Conservation (phyloP, 2,113 vertebrate genomes). For the Calypte anna region DNA sequence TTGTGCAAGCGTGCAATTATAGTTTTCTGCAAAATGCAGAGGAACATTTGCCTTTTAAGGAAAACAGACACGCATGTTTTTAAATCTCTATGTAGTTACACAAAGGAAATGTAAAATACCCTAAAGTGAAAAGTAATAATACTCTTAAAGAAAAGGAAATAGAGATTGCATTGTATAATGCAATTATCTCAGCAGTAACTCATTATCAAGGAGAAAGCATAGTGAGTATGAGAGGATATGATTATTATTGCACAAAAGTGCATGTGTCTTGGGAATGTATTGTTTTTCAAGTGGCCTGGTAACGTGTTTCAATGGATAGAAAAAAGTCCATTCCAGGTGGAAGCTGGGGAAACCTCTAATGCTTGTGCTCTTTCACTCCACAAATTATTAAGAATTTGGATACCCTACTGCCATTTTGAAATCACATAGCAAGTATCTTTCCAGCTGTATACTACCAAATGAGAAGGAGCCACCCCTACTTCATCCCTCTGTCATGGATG, state of each 20-base stretch:
- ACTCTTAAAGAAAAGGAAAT: background rate
- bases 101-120: background rate
- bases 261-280: background rate
- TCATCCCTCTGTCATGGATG: no score
- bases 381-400: background rate
- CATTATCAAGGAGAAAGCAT: background rate
- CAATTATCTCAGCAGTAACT: background rate
- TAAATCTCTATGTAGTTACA: background rate
- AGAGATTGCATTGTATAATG: background rate
- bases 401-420: background rate
- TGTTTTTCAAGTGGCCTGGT: background rate
- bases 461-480: background rate
- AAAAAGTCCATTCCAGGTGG: background rate
- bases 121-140: background rate
- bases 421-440: background rate
- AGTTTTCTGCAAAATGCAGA: background rate
- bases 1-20: background rate
- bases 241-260: background rate
- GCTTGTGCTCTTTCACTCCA: background rate
- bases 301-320: background rate
- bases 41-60: background rate
- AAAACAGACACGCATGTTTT: background rate
- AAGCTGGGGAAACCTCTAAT: background rate
- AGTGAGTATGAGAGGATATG: background rate
- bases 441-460: background rate